Percentiles rank a stretch among this genome's conserved stretches.
Evolutionary conservation across 2,113 vertebrate species (phyloP).

Genomic region (Clarias gariepinus): DNA sequence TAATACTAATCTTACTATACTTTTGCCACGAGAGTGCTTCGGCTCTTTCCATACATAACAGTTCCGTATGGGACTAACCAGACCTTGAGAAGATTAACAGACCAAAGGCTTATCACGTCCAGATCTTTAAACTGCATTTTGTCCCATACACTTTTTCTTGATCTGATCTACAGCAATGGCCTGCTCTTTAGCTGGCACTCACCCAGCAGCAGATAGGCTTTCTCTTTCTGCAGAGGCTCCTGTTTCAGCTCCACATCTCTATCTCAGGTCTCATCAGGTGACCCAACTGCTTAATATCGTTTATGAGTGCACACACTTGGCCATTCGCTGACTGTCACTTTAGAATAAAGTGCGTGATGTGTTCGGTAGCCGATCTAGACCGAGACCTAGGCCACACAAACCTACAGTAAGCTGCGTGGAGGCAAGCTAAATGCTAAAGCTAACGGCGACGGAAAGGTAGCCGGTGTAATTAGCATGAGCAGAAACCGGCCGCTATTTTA

Average conservation of each 20-base stretch:
- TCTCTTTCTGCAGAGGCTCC: slow-evolving; percentile 41
- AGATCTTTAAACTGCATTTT: slow-evolving; percentile 24
- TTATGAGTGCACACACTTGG: background rate
- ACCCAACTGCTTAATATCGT: slow-evolving; percentile 34
- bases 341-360: background rate
- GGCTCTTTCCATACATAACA: slow-evolving; percentile 7
- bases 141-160: slow-evolving; percentile 30
- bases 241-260: slow-evolving; percentile 48
- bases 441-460: background rate
- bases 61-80: background rate
- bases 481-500: background rate
- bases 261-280: slow-evolving; percentile 49
- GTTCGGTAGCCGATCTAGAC: background rate
- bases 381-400: background rate
- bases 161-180: slow-evolving; percentile 43
- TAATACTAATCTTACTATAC: slow-evolving; percentile 34
- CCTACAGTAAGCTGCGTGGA: background rate
- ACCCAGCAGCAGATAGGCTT: slow-evolving; percentile 51
- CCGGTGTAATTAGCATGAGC: slow-evolving; percentile 18
- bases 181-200: background rate
- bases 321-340: background rate
- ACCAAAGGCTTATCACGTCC: slow-evolving; percentile 15
- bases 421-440: background rate
- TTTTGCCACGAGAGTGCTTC: slow-evolving; percentile 32
- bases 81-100: slow-evolving; percentile 21